Evolutionary conservation across 2,888 invertebrate genomes (phyloP), one percentile per base, ranked within the genome.

Genomic region (Cremastobaeus sp.): DNA sequence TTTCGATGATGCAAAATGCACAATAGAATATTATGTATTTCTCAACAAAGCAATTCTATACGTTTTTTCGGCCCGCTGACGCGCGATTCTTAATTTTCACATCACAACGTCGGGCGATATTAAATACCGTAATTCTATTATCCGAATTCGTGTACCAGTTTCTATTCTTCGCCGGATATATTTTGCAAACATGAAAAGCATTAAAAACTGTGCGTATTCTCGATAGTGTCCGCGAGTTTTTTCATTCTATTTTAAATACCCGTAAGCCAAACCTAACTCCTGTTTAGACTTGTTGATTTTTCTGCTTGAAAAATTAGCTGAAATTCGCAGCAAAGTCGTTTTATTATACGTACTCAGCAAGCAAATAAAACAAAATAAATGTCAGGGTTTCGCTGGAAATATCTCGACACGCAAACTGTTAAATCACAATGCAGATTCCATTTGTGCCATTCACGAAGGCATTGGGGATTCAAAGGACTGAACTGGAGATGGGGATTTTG

Each of bases 401-500:
- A 30, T 14, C 39, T 39, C 20, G 30, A 35, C 45, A 37, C 20
- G 37, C 50, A 25, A 70, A 70, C 62, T 70, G 62, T 64, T 41
- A 48, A 50, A 55, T 60, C 62, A 52, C 64, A 64, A 50, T 64
- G 57, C 20, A 64, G 64, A 64, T 64, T 71, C 57, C 64, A 52
- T 71, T 71, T 64, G 37, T 37, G 15, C 43, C 15, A 20, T 21
- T 20, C 55, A 30, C 47, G 35, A 25, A 57, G 14, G 57, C 45
- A 37, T 35, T 41, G 21, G 12, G 28, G 18, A 39, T 35, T 20
- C 54, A 4, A 37, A 64, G 35, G 20, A 17, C 34, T 21, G 47
- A 25, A 14, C 54, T 66, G 50, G 48, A 65, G 70, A 70, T 70
- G 25, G 65, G 54, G 60, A 74, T n/a, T 64, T 68, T 74, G 64